Evolutionary conservation across 1,140 invertebrate genomes (phyloP), one percentile per base, ranked within the genome.

Genomic region (Bicyclus anynana): DNA sequence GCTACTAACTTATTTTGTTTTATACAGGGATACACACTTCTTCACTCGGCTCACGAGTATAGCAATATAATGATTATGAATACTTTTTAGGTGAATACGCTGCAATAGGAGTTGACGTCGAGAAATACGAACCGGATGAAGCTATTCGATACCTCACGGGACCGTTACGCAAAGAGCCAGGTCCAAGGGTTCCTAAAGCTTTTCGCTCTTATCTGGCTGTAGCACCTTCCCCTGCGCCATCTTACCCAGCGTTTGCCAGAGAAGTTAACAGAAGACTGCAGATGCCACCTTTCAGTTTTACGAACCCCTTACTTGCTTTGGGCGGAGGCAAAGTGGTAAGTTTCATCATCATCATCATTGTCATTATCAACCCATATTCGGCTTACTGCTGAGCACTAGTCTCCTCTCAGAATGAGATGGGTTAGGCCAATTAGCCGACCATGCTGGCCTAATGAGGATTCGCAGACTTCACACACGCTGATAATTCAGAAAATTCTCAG

Each of bases 21-120:
- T n/a, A n/a, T n/a, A n/a, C n/a, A n/a, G n/a, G n/a, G n/a, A n/a
- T n/a, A n/a, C n/a, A n/a, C n/a, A n/a, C n/a, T n/a, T n/a, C n/a
- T n/a, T n/a, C n/a, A n/a, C n/a, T n/a, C n/a, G n/a, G n/a, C n/a
- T n/a, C n/a, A n/a, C n/a, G n/a, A n/a, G n/a, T n/a, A n/a, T n/a
- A n/a, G n/a, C n/a, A n/a, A n/a, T n/a, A n/a, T n/a, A n/a, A n/a
- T 46, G 17, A 46, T n/a, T 12, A 20, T n/a, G 10, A 37, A 35
- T 17, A 35, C 37, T 50, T 86, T 33, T 12, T 12, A 93, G 95
- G 96, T 0, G 94, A 97, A 77, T 98, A 98, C 79, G 95, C 95
- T 67, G 95, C 97, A 2, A 93, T 98, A 16, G 97, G 96, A 10
- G 94, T 99, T 3, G 96, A 98, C 71, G 93, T 96, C 1, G 95